Evolutionary conservation across 2,797 vertebrate species (phyloP), one percentile per base, ranked within the genome.

Genomic region (Lacerta bilineata): DNA sequence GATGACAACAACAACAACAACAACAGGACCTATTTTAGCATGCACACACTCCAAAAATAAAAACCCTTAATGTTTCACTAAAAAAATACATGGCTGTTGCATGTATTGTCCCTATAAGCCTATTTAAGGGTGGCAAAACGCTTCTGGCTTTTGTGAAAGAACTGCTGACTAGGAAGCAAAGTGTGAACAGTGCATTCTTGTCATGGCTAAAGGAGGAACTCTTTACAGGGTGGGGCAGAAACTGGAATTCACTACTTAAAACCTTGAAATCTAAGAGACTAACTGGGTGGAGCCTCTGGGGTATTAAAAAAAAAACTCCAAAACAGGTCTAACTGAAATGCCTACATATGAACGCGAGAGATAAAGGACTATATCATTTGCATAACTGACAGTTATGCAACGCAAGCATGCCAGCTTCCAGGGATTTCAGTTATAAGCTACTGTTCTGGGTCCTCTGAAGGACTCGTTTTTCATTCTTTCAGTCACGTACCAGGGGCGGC

Each of bases 351-450:
- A 61, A 43, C 13, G 33, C 25, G 15, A 15, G 13, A 55, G 80
- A 50, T 50, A 88, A 83, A 77, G 55, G 41, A 55, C 7, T 27
- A 23, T 36, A 8, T 41, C 2, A 86, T 81, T 86, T 89, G 84
- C 84, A 85, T 86, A 82, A 85, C 71, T 25, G 33, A 39, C 83
- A 66, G 23, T 86, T 85, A 82, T 76, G 33, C 74, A 82, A 81
- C n/a, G 20, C 71, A 89, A 20, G 36, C 83, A 64, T 23, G 36
- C 33, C 66, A 79, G 61, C 36, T 84, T 33, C 29, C 61, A 72
- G 80, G 39, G 33, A 20, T 72, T 77, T 77, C 27, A 84, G 50
- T 59, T 88, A 61, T 72, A 79, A 79, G 18, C 46, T 5, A 23
- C 68, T 79, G 66, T 61, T 81, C 18, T 43, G 36, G 20, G 36